phyloP scores from a whole-genome alignment of 30 jellyfish, hydroid and myxozoan species.

The Cassiopea xamachana region DNA sequence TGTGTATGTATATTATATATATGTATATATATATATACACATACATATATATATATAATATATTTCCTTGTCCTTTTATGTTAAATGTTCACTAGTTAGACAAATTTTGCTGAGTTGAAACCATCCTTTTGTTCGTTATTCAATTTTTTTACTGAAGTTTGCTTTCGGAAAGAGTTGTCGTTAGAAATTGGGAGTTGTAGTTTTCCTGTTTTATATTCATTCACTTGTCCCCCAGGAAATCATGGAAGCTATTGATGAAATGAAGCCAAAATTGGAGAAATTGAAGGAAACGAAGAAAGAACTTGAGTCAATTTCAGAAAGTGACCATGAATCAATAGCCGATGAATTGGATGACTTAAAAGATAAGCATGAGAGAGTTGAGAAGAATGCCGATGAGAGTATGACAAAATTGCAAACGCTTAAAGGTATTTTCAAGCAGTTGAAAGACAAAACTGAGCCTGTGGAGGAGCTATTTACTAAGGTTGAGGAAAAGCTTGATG shows the following conservation, averaged over 20 bases:
- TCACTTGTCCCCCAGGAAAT: neutral
- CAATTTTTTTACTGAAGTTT: too few species aligned
- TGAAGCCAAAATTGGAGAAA: constrained; percentile 72
- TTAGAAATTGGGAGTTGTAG: neutral
- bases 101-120: too few species aligned
- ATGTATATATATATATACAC: too few species aligned
- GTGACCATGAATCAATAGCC: constrained; percentile 59
- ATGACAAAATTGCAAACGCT: constrained; percentile 41
- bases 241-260: constrained; percentile 58
- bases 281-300: constrained; percentile 47
- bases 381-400: constrained; percentile 27
- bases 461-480: constrained; percentile 85
- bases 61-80: too few species aligned
- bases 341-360: constrained; percentile 41
- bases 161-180: too few species aligned
- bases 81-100: too few species aligned
- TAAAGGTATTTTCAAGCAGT: constrained; percentile 29
- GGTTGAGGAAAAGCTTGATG: constrained; percentile 41
- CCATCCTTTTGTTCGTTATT: too few species aligned
- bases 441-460: constrained; percentile 67
- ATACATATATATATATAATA: too few species aligned
- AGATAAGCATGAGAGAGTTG: constrained; percentile 53
- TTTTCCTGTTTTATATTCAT: neutral
- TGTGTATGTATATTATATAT: too few species aligned
- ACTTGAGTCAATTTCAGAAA: constrained; percentile 69